Percentiles rank a stretch among this genome's conserved stretches.
These are phyloP conservation scores for Lasaia peninsularis DNA, from an alignment of 1,140 invertebrate genomes.

Conservation along the genomic window DNA sequence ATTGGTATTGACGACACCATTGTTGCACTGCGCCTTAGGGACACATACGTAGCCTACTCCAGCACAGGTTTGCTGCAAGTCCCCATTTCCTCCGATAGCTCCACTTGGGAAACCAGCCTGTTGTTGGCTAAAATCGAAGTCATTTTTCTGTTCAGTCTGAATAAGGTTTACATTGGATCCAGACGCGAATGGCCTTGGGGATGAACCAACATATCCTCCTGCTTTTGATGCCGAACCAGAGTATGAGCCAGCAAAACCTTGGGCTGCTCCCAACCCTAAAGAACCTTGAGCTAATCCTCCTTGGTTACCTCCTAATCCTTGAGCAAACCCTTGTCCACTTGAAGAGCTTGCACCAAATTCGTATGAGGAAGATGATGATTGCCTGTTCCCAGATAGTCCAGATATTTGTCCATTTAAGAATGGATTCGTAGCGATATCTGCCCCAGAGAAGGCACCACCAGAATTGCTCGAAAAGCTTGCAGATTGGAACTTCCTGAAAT, in stretches of 20 bases:
- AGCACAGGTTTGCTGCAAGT: constrained; percentile 69
- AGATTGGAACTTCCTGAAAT: constrained; percentile 53
- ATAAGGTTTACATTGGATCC: constrained; percentile 55
- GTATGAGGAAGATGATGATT: constrained; percentile 10
- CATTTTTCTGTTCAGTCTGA: constrained; percentile 51
- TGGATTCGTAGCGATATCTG: constrained; percentile 46
- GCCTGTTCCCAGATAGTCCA: constrained; percentile 16
- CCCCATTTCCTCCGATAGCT: constrained; percentile 33
- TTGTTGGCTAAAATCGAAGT: constrained; percentile 47
- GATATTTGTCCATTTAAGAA: constrained; percentile 34
- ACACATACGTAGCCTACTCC: constrained; percentile 79
- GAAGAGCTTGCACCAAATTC: constrained; percentile 9
- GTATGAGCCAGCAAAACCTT: constrained; percentile 14
- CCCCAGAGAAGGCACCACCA: constrained; percentile 13
- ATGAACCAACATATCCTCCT: constrained; percentile 38
- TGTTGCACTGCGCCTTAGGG: constrained; percentile 74
- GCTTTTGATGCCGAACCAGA: constrained; percentile 26
- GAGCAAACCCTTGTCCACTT: not conserved
- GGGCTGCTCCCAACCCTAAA: not conserved
- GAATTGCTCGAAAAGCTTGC: constrained; percentile 35
- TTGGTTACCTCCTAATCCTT: constrained; percentile 1
- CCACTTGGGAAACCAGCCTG: constrained; percentile 43
- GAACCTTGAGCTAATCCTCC: constrained; percentile 12
- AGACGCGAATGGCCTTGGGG: constrained; percentile 46
- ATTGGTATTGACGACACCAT: constrained; percentile 76